These are phyloP conservation scores for Lordiphosa andalusiaca DNA, from an alignment of 2,888 invertebrate species.

Conservation along the genomic window DNA sequence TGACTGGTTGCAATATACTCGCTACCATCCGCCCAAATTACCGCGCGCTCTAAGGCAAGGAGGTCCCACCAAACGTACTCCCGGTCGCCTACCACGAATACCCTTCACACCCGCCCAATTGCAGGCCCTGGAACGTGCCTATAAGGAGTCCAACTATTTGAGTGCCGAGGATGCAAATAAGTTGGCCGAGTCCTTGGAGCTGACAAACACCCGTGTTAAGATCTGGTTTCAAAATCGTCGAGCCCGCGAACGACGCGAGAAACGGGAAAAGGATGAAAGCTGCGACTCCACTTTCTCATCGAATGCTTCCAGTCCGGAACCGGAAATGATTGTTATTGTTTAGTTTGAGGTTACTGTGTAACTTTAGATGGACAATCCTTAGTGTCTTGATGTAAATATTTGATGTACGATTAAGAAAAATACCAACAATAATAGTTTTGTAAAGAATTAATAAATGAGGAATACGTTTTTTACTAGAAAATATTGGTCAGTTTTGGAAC, in stretches of 20 bases:
- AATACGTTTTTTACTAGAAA: too few species aligned
- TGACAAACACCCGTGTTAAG: constrained; percentile 85
- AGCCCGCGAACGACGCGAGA: constrained; percentile 87
- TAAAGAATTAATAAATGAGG: too few species aligned
- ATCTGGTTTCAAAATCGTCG: constrained; percentile 92
- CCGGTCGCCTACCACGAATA: constrained; percentile 85
- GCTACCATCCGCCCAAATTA: constrained; percentile 86
- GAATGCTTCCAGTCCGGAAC: constrained; percentile 78
- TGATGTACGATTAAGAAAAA: too few species aligned
- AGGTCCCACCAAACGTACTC: constrained; percentile 81
- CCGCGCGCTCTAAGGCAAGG: constrained; percentile 81
- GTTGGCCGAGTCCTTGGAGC: constrained; percentile 83
- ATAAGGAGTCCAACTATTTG: constrained; percentile 84
- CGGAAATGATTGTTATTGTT: constrained; percentile 54
- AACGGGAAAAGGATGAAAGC: constrained; percentile 78
- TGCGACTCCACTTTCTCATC: constrained; percentile 78
- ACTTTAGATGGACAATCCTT: not conserved
- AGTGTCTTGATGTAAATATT: constrained; percentile 23
- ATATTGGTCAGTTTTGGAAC: too few species aligned
- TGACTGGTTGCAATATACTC: constrained; percentile 86
- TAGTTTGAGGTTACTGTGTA: constrained; percentile 12
- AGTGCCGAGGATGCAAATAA: constrained; percentile 84
- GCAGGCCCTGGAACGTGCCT: constrained; percentile 84
- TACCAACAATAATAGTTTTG: too few species aligned
- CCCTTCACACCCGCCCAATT: constrained; percentile 86